Evolutionary conservation across 2,888 invertebrate genomes (phyloP).

Genomic region (Phalera bucephala): DNA sequence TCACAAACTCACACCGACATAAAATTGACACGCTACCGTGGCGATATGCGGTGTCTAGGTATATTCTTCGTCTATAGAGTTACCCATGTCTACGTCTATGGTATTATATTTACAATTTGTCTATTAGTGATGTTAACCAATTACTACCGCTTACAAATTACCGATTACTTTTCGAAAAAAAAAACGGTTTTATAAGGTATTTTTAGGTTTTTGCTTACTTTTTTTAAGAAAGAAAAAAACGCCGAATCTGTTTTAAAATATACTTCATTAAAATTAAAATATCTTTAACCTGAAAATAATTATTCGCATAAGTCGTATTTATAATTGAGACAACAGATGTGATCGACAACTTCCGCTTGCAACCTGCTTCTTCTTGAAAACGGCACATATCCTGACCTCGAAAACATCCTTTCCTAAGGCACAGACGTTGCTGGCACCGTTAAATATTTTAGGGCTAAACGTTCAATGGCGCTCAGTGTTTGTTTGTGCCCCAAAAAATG

Average conservation of each 20-base stretch:
- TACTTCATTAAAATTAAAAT: not conserved
- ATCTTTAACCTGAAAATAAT: not conserved
- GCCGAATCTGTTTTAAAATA: no score
- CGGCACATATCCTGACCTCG: constrained; percentile 11
- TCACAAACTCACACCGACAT: no score
- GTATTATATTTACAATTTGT: no score
- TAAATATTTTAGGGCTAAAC: constrained; percentile 9
- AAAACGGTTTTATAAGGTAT: no score
- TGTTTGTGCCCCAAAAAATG: constrained; percentile 6
- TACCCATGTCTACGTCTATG: constrained; percentile 5
- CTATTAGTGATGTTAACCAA: not conserved
- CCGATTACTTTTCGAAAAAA: not conserved
- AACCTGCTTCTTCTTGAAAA: no score
- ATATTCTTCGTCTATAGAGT: constrained; percentile 9
- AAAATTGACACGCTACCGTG: no score
- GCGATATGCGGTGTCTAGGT: no score
- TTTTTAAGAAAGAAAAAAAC: not conserved
- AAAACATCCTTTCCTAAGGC: constrained; percentile 15
- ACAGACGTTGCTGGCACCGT: constrained; percentile 14
- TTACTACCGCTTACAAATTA: not conserved
- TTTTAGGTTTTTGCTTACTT: no score
- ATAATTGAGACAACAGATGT: not conserved
- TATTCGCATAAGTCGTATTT: not conserved
- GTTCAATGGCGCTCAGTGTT: constrained; percentile 6
- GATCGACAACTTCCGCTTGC: no score